A percentile compares a stretch with the other conserved stretches of the same genome.
phyloP scores from a whole-genome alignment of 2,113 vertebrate species.

The Platanista minor region DNA sequence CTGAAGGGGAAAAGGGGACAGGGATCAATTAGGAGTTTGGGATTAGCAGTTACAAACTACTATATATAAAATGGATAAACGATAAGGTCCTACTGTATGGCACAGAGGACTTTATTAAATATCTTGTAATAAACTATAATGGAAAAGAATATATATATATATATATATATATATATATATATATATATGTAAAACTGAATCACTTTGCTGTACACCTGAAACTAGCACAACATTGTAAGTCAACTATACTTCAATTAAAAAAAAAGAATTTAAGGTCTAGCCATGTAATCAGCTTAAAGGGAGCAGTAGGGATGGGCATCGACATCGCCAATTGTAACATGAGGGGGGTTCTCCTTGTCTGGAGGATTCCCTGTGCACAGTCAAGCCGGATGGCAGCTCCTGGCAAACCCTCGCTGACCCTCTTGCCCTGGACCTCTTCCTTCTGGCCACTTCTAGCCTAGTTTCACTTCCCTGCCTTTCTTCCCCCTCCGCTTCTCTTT shows the following conservation, averaged over 20 bases:
- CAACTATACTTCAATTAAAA: not conserved
- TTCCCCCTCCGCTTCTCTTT: not conserved
- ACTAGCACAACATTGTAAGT: accelerated
- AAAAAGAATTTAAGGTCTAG: not conserved
- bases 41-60: too few species aligned
- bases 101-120: too few species aligned
- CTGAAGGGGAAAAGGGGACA: not conserved
- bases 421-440: not conserved
- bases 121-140: too few species aligned
- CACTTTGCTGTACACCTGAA: not conserved
- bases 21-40: not conserved
- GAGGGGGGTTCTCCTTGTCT: not conserved
- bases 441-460: not conserved
- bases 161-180: too few species aligned
- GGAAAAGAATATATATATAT: too few species aligned
- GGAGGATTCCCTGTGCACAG: not conserved
- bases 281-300: not conserved
- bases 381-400: not conserved
- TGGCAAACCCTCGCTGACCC: not conserved
- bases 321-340: not conserved
- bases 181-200: not conserved
- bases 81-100: too few species aligned
- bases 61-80: too few species aligned
- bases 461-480: not conserved
- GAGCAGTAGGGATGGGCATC: not conserved